These are phyloP conservation scores for Aplocera efformata DNA, from an alignment of 2,888 invertebrate genomes.

Conservation along the genomic window DNA sequence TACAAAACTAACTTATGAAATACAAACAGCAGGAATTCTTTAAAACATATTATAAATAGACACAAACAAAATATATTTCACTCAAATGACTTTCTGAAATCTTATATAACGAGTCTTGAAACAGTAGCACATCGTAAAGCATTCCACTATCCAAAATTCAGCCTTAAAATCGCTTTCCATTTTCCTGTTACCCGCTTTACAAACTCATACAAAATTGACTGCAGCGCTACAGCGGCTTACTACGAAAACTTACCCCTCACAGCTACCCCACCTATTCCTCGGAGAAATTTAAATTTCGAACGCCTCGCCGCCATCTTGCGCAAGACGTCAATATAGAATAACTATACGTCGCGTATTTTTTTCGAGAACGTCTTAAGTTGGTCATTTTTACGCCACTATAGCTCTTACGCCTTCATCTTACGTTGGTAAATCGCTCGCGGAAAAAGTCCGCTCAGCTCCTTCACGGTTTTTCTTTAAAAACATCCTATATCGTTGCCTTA, in stretches of 20 bases:
- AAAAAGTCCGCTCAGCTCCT: constrained; percentile 69
- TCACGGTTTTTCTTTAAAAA: constrained; percentile 33
- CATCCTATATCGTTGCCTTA: constrained; percentile 18
- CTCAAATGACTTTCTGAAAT: constrained; percentile 15
- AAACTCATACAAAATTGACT: constrained; percentile 39
- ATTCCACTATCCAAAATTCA: constrained; percentile 19
- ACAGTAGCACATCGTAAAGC: constrained; percentile 20
- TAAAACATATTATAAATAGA: background rate
- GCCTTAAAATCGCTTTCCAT: constrained; percentile 25
- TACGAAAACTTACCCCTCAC: constrained; percentile 30
- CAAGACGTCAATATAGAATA: constrained; percentile 78
- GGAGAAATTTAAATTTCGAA: constrained; percentile 76
- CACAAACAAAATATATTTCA: background rate
- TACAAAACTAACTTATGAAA: background rate
- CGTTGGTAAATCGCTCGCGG: constrained; percentile 76
- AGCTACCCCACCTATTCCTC: constrained; percentile 72
- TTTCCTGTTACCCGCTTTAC: constrained; percentile 38
- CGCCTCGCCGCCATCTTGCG: constrained; percentile 77
- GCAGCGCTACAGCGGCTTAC: constrained; percentile 50
- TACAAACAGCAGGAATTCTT: background rate
- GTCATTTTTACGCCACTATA: constrained; percentile 75
- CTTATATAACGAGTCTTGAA: constrained; percentile 19
- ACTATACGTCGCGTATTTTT: constrained; percentile 71
- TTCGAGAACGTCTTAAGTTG: constrained; percentile 77
- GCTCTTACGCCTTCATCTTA: constrained; percentile 72